These are phyloP conservation scores for Folsomia manolachei DNA, from an alignment of 2,888 invertebrate genomes.

Conservation along the genomic window DNA sequence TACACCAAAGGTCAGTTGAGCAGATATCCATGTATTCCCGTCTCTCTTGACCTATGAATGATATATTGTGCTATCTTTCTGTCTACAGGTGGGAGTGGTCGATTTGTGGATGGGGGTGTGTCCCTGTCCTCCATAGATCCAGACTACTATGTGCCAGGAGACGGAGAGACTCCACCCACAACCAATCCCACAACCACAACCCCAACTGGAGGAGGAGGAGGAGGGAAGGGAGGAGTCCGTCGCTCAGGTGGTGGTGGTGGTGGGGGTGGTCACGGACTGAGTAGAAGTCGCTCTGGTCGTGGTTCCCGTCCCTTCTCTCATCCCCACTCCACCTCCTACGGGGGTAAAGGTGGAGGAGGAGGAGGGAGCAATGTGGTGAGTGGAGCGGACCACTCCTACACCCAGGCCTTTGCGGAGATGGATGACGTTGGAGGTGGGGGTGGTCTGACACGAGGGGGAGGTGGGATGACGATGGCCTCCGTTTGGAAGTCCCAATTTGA, in stretches of 20 bases:
- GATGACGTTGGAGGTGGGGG: slow-evolving; percentile 86
- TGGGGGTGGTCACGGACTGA: slow-evolving; percentile 46
- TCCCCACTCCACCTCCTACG: slow-evolving; percentile 44
- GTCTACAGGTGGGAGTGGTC: too few species aligned
- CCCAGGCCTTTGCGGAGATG: slow-evolving; percentile 86
- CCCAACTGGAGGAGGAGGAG: slow-evolving; percentile 29
- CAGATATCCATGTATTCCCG: not conserved
- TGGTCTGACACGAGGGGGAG: slow-evolving; percentile 74
- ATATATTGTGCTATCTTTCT: not conserved
- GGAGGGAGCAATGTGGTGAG: slow-evolving; percentile 17
- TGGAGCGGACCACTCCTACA: slow-evolving; percentile 72
- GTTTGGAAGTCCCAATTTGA: slow-evolving; percentile 94
- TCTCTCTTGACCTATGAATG: not conserved
- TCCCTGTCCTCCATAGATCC: slow-evolving; percentile 50
- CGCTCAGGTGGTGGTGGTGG: slow-evolving; percentile 41
- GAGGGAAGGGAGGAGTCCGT: slow-evolving; percentile 32
- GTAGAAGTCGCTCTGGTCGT: slow-evolving; percentile 48
- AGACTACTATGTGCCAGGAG: slow-evolving; percentile 42
- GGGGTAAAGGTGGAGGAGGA: slow-evolving; percentile 27
- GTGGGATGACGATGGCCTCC: slow-evolving; percentile 75
- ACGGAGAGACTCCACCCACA: slow-evolving; percentile 30
- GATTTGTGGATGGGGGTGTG: too few species aligned
- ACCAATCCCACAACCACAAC: slow-evolving; percentile 35
- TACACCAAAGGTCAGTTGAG: slow-evolving; percentile 43
- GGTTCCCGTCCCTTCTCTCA: slow-evolving; percentile 48